These are phyloP conservation scores for Platichthys stellatus DNA, from an alignment of 2,113 vertebrate genomes.

Conservation along the genomic window DNA sequence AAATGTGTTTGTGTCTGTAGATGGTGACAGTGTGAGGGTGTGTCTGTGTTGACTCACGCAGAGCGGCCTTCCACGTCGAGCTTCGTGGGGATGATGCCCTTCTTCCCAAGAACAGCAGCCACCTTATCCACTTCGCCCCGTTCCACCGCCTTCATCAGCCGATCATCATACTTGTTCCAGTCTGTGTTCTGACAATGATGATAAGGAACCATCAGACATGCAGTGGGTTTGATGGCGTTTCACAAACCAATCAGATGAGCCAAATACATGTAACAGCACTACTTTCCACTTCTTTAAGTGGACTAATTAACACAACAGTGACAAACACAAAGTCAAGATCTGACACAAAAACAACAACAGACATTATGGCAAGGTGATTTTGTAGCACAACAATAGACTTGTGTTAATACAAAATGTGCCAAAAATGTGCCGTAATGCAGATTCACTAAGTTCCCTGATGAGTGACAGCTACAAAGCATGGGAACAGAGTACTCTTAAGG, in stretches of 20 bases:
- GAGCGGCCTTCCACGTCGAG: conserved; percentile 95
- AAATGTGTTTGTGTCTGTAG: background rate
- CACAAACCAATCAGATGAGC: background rate
- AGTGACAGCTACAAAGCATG: conserved; percentile 51
- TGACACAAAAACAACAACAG: conserved; percentile 15
- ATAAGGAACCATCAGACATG: conserved; percentile 19
- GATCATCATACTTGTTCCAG: conserved; percentile 98
- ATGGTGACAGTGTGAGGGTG: background rate
- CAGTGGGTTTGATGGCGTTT: conserved; percentile 7
- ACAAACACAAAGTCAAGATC: background rate
- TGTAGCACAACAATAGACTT: conserved; percentile 19
- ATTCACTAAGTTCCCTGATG: background rate
- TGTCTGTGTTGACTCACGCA: conserved; percentile 86
- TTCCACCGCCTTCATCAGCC: conserved; percentile 97
- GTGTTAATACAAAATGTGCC: conserved; percentile 20
- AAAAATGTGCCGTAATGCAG: conserved; percentile 48
- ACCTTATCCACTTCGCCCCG: conserved; percentile 95
- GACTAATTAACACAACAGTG: background rate
- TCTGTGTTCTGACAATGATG: conserved; percentile 85
- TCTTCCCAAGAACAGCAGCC: conserved; percentile 90
- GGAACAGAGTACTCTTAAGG: conserved; percentile 25
- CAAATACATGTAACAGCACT: background rate
- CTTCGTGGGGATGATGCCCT: conserved; percentile 92
- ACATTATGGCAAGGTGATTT: background rate
- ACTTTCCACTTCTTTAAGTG: background rate